These are phyloP conservation scores for Holotrichia oblita DNA, from an alignment of 1,140 invertebrate genomes.

Conservation along the genomic window DNA sequence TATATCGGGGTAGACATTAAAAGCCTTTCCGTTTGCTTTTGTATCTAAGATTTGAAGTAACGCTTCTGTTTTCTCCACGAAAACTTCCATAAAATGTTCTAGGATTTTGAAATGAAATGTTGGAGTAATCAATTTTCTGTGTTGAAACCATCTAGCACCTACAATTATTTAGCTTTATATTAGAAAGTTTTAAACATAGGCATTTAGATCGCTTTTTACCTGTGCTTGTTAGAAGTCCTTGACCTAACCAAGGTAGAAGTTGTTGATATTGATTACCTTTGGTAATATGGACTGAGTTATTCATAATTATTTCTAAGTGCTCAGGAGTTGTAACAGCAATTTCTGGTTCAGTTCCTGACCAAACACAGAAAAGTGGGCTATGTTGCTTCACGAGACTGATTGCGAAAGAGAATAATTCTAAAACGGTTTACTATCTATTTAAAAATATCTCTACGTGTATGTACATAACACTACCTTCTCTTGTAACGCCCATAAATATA, in stretches of 20 bases:
- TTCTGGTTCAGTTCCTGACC: conserved; percentile 49
- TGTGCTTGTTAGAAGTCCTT: conserved; percentile 65
- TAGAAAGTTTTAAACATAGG: neutral
- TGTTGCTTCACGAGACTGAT: conserved; percentile 22
- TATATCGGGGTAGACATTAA: conserved; percentile 81
- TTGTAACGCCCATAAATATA: conserved; percentile 15
- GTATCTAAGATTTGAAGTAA: conserved; percentile 19
- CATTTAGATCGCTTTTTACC: conserved; percentile 55
- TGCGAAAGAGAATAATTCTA: neutral
- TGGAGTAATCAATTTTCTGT: conserved; percentile 85
- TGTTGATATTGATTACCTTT: conserved; percentile 68
- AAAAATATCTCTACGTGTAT: neutral
- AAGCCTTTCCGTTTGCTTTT: conserved; percentile 67
- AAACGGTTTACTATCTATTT: neutral
- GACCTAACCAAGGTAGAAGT: conserved; percentile 65
- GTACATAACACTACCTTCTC: neutral
- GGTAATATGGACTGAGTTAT: conserved; percentile 65
- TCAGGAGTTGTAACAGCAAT: conserved; percentile 54
- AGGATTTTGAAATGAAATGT: conserved; percentile 43
- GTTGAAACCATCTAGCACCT: conserved; percentile 77
- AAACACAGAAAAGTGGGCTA: conserved; percentile 53
- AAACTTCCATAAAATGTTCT: conserved; percentile 36
- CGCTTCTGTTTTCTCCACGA: conserved; percentile 34
- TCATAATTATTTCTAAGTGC: conserved; percentile 62
- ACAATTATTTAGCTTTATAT: conserved; percentile 19